Evolutionary conservation across 2,797 vertebrate species (phyloP), one percentile per base, ranked within the genome.

Genomic region (Acipenser ruthenus): DNA sequence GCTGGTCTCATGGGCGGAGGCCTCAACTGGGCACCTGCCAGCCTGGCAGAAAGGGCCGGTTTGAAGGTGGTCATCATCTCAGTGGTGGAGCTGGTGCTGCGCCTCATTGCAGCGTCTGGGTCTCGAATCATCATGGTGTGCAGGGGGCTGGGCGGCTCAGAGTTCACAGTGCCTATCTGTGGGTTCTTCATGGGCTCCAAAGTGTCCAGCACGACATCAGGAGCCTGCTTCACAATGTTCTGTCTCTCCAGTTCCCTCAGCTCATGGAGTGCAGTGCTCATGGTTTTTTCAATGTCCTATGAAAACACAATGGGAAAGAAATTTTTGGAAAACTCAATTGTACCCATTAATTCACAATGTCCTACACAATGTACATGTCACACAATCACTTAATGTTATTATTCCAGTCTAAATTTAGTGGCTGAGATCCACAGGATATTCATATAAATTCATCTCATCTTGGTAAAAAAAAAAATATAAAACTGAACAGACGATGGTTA

Each of bases 41-140:
- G 86, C 51, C 94, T 91, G 0, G 82, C 87, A 0, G 92, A 92
- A 66, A 95, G 84, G 0, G 92, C 88, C 0, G 94, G 95, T 79
- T 96, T 97, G 77, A 97, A 97, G 48, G 95, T 96, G 80, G 90
- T 95, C 94, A 96, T 92, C 87, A 93, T 94, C 83, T 97, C 95
- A 0, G 91, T 84, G 70, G 88, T 93, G 65, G 93, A 92, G 78
- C 92, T 94, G 88, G 91, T 93, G 85, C 92, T 93, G 61, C 94
- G 90, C 47, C 94, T 85, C 84, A 93, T 89, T 65, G 84, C 93
- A 0, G 94, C 95, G 0, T 97, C 95, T 0, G 93, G 95, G 80
- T 96, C 94, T 8, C 94, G 83, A 83, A 97, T 96, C 76, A 93
- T 88, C 71, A 96, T 96, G 80, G 94, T 96, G 85, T 96, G 94